Conservation (phyloP, 2,797 vertebrate species). For the Rhinogobio ventralis region DNA sequence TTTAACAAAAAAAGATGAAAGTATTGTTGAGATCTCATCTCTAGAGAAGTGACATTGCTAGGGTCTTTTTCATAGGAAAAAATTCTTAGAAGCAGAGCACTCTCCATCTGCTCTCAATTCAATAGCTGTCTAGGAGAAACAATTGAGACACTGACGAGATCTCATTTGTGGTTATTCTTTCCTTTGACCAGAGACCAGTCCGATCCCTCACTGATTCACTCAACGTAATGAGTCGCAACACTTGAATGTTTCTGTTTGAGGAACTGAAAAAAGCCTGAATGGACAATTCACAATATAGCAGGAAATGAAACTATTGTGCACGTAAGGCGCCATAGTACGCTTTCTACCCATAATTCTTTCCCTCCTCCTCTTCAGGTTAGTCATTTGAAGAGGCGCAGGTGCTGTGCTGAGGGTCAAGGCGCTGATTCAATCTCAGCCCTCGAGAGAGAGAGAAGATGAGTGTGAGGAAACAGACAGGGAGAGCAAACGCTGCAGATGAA, state of each 20-base stretch:
- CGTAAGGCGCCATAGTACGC: neutral
- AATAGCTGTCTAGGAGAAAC: neutral
- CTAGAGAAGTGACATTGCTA: neutral
- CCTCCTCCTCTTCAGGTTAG: conserved; percentile 64
- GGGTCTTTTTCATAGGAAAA: neutral
- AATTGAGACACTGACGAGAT: conserved; percentile 10
- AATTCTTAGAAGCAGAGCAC: neutral
- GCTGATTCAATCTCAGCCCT: conserved; percentile 51
- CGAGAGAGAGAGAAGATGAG: conserved; percentile 53
- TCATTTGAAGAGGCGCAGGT: conserved; percentile 76
- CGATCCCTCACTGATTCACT: conserved; percentile 11
- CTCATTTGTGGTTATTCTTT: neutral
- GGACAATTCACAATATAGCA: conserved; percentile 32
- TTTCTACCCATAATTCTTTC: conserved; percentile 30
- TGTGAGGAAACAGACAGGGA: conserved; percentile 39
- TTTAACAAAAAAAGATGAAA: too few species aligned
- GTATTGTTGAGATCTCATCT: neutral
- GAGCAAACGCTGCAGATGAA: conserved; percentile 34
- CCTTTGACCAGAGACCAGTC: neutral
- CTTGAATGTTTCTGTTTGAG: conserved; percentile 18
- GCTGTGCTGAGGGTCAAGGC: conserved; percentile 57
- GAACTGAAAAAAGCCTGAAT: conserved; percentile 16
- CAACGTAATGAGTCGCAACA: conserved; percentile 20
- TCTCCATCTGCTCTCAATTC: neutral
- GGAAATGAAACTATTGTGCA: conserved; percentile 26